phyloP scores from a whole-genome alignment of 2,113 vertebrate genomes.

The Chaetura pelagica region DNA sequence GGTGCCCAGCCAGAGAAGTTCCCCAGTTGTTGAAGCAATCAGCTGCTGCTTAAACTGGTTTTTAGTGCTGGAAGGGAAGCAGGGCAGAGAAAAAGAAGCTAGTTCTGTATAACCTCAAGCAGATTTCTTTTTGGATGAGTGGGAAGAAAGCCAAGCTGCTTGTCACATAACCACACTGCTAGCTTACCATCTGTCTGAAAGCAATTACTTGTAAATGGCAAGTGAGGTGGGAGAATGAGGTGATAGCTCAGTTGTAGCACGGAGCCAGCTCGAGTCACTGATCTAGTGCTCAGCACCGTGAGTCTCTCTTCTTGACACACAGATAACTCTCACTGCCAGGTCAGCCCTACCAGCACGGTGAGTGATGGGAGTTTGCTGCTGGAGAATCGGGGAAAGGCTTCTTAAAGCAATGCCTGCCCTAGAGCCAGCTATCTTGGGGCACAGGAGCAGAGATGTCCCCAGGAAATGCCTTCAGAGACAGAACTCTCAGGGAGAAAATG shows the following conservation, averaged over 20 bases:
- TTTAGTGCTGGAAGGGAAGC: background rate
- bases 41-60: background rate
- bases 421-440: background rate
- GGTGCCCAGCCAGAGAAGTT: background rate
- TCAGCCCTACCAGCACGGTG: background rate
- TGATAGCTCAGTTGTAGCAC: background rate
- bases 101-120: background rate
- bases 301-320: constrained; percentile 49
- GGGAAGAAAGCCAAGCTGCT: background rate
- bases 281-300: background rate
- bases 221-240: background rate
- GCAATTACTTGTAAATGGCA: constrained; percentile 64
- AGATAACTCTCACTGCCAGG: constrained; percentile 48
- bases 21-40: background rate
- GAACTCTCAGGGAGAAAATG: background rate
- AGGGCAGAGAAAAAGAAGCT: constrained; percentile 3
- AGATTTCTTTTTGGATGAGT: background rate
- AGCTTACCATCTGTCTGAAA: constrained; percentile 65
- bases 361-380: background rate
- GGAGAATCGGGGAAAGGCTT: background rate
- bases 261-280: background rate
- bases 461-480: background rate
- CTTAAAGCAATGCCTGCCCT: background rate
- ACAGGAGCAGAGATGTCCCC: background rate
- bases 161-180: background rate